phyloP scores from a whole-genome alignment of 2,797 vertebrate species.

The Alfaro cultratus region DNA sequence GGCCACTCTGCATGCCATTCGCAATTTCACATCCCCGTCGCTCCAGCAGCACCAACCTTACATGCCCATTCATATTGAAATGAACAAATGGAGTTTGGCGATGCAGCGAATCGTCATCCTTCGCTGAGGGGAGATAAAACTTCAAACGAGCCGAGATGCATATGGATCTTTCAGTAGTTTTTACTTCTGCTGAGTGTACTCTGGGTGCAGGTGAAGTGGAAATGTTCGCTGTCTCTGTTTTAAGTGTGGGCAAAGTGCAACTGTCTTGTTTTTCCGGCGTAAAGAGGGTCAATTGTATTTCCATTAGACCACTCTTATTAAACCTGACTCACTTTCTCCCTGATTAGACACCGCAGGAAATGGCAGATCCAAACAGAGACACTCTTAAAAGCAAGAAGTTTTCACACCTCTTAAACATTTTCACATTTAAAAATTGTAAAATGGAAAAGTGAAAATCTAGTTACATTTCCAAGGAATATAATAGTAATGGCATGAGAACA shows the following conservation, averaged over 20 bases:
- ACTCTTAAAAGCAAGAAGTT: conserved; percentile 8
- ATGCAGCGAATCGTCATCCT: conserved; percentile 64
- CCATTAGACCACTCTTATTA: conserved; percentile 57
- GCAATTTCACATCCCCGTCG: conserved; percentile 78
- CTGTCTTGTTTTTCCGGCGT: conserved; percentile 68
- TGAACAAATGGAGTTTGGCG: conserved; percentile 75
- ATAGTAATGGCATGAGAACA: too few species aligned
- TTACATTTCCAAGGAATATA: not conserved
- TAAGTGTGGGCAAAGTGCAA: conserved; percentile 60
- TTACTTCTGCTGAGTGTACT: conserved; percentile 13
- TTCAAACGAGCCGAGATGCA: conserved; percentile 77
- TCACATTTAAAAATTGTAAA: not conserved
- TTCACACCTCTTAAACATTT: not conserved
- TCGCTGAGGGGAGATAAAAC: conserved; percentile 75
- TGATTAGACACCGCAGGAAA: conserved; percentile 61
- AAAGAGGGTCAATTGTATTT: conserved; percentile 69
- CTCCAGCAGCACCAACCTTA: conserved; percentile 71
- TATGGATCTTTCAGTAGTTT: conserved; percentile 60
- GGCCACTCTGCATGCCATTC: conserved; percentile 72
- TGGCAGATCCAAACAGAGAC: conserved; percentile 21
- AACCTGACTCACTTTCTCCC: conserved; percentile 56
- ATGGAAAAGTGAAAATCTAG: not conserved
- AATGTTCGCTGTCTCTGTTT: conserved; percentile 61
- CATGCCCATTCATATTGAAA: conserved; percentile 84
- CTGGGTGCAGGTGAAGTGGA: conserved; percentile 34